Evolutionary conservation across 2,797 vertebrate genomes (phyloP).

Genomic region (Yasuhikotakia modesta): DNA sequence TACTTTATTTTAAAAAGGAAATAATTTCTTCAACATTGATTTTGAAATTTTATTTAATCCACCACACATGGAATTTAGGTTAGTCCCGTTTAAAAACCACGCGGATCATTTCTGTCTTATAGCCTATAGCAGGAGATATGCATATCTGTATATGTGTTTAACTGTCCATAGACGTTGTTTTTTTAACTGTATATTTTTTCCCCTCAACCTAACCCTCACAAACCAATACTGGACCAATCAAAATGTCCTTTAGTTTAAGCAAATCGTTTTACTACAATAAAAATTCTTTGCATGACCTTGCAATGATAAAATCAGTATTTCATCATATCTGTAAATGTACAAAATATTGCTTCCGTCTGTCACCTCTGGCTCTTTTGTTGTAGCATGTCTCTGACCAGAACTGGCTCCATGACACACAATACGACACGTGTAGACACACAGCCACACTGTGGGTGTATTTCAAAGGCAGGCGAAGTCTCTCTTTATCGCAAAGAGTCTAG

Average conservation of each 20-base stretch:
- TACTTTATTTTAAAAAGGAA: too few relatives aligned
- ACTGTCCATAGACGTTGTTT: too few relatives aligned
- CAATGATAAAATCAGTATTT: conserved; percentile 2
- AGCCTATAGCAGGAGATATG: too few relatives aligned
- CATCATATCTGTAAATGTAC: too few relatives aligned
- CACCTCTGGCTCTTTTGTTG: conserved; percentile 44
- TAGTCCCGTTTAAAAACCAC: too few relatives aligned
- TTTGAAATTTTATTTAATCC: too few relatives aligned
- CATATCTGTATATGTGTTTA: too few relatives aligned
- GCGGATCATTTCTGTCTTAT: too few relatives aligned
- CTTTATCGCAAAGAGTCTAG: conserved; percentile 5
- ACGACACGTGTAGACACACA: conserved; percentile 24
- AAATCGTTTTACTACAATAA: neutral
- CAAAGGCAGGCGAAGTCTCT: neutral
- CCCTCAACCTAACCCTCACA: neutral
- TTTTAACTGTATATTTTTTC: too few relatives aligned
- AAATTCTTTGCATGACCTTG: conserved; percentile 2
- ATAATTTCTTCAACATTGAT: too few relatives aligned
- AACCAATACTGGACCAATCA: neutral
- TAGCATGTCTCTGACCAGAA: conserved; percentile 30
- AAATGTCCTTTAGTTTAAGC: neutral
- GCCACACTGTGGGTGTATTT: neutral
- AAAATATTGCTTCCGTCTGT: too few relatives aligned
- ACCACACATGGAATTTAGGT: too few relatives aligned
- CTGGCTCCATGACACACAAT: conserved; percentile 37